Base-by-base conservation (phyloP, 2,113 vertebrate species). In the Mohoua ochrocephala region DNA sequence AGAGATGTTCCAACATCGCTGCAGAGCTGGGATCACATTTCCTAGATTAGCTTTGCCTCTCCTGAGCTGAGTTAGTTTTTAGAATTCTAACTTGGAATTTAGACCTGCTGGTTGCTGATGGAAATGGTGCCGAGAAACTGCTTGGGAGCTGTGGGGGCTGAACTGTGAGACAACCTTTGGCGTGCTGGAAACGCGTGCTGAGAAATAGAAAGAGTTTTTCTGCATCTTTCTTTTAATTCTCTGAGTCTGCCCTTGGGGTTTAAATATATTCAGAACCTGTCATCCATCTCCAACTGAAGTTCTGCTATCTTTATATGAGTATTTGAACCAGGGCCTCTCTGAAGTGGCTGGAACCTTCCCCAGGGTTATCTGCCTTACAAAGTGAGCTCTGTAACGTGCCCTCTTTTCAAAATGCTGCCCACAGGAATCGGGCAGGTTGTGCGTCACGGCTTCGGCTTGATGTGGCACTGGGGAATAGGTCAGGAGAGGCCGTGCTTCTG, bases 361-460 rank as follows among this genome's bases (percentile, higher is more conserved):
- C 18, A 8, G 76, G 57, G 89, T 49, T 78, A 3, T 76, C n/a
- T 53, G 61, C 61, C 19, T 35, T n/a, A 30, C 56, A 15, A 8
- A 89, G 84, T 1, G 44, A 16, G 37, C 18, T 75, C 19, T 2
- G 30, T 10, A 2, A 27, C 2, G 42, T 39, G 74, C 19, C 47
- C 91, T 77, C 64, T 39, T 65, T 42, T 54, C 86, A 3, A 47
- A 87, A 3, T 0, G 7, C 52, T 59, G 37, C 91, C 87, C 61
- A 19, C 28, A 1, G 68, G 74, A 41, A 0, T 2, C 3, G 67
- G 30, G 12, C 9, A 11, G 10, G 0, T 12, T 16, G 44, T 53
- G 60, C 3, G 0, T 65, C 49, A 8, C 19, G 53, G 21, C 26
- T 75, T 8, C 2, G 33, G 63, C 91, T 59, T 6, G 20, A 26